Percentiles rank a stretch among this genome's conserved stretches.
phyloP scores from a whole-genome alignment of 2,888 invertebrate genomes.

The Trisateles emortualis region DNA sequence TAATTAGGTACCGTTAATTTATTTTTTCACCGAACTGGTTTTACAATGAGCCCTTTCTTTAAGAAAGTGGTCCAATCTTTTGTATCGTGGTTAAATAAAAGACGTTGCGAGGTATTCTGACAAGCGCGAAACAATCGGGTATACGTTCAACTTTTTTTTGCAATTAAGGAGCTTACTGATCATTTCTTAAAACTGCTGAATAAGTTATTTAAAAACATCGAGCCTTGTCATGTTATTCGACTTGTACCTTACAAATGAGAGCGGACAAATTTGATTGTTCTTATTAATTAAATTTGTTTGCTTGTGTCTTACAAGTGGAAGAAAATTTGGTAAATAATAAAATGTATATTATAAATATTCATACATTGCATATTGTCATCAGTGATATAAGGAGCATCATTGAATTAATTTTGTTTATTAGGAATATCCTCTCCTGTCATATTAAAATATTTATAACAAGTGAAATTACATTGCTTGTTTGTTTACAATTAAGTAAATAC shows the following conservation, averaged over 20 bases:
- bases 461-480: too few relatives aligned
- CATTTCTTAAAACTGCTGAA: constrained; percentile 45
- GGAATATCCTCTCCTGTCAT: too few relatives aligned
- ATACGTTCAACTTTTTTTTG: constrained; percentile 44
- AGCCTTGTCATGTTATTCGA: constrained; percentile 19
- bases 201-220: constrained; percentile 24
- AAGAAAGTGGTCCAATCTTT: constrained; percentile 62
- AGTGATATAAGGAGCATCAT: too few relatives aligned
- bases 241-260: neutral
- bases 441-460: too few relatives aligned
- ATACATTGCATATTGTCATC: too few relatives aligned
- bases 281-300: neutral
- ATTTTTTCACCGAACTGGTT: constrained; percentile 58
- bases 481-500: too few relatives aligned
- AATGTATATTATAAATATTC: too few relatives aligned
- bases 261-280: neutral
- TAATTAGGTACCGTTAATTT: constrained; percentile 64
- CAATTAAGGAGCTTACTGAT: constrained; percentile 50
- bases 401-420: too few relatives aligned
- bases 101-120: constrained; percentile 53
- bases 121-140: constrained; percentile 54
- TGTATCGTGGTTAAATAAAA: constrained; percentile 59
- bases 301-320: too few relatives aligned
- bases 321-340: too few relatives aligned
- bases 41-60: constrained; percentile 52